phyloP scores from a whole-genome alignment of 1,140 invertebrate species.

The Ceratina calcarata region DNA sequence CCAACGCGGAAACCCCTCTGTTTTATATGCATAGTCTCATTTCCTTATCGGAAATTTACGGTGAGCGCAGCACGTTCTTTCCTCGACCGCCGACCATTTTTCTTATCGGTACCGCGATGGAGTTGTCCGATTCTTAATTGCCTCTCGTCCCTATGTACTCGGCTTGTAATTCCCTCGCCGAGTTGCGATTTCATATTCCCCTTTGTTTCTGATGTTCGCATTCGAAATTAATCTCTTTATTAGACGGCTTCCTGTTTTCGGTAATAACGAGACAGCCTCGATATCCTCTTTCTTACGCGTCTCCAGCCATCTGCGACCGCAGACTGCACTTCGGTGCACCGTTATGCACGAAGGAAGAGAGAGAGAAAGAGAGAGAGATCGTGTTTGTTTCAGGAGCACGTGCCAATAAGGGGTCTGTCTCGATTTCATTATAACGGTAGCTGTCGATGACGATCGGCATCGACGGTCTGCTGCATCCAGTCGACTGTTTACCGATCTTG shows the following conservation, averaged over 20 bases:
- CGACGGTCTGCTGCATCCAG: constrained; percentile 47
- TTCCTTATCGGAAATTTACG: constrained; percentile 75
- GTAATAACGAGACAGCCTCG: neutral
- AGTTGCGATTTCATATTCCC: too few species aligned
- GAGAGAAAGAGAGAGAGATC: neutral
- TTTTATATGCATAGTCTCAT: constrained; percentile 80
- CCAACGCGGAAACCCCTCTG: constrained; percentile 63
- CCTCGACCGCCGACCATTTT: constrained; percentile 17
- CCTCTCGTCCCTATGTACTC: neutral
- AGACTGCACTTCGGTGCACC: constrained; percentile 40
- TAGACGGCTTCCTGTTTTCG: too few species aligned
- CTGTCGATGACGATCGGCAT: constrained; percentile 59
- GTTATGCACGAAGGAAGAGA: constrained; percentile 3
- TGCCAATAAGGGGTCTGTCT: constrained; percentile 44
- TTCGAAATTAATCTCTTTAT: neutral
- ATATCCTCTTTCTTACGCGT: neutral
- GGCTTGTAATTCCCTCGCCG: neutral
- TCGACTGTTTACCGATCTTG: constrained; percentile 60
- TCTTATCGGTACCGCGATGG: constrained; percentile 12
- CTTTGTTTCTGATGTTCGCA: neutral
- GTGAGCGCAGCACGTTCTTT: neutral
- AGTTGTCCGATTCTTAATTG: constrained; percentile 27
- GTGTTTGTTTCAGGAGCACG: constrained; percentile 55
- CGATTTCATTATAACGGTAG: constrained; percentile 62
- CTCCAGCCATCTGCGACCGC: constrained; percentile 24